Evolutionary conservation across 2,113 vertebrate species (phyloP).

Genomic region (Microcebus murinus): DNA sequence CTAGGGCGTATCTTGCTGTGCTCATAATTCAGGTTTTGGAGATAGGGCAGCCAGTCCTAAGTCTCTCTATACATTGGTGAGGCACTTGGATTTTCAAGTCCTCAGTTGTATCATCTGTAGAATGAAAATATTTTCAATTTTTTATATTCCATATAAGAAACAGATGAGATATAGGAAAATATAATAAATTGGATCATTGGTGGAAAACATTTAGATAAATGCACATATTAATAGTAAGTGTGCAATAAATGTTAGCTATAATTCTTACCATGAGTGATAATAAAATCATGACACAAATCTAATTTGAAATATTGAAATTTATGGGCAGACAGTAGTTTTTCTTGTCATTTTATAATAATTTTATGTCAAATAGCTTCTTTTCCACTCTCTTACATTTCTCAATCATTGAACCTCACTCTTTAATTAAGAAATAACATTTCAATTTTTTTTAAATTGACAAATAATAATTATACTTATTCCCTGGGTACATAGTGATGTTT

Average conservation of each 20-base stretch:
- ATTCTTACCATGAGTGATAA: not conserved
- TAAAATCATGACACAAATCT: not conserved
- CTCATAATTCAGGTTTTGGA: not conserved
- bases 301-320: not conserved
- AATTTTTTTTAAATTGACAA: too few relatives aligned
- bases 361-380: not conserved
- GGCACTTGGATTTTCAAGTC: not conserved
- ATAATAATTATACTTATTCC: too few relatives aligned
- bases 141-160: not conserved
- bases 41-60: not conserved
- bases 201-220: not conserved
- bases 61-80: not conserved
- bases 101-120: not conserved
- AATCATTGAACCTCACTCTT: fast-evolving
- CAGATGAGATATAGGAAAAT: not conserved
- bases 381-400: not conserved
- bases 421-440: not conserved
- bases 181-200: not conserved
- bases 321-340: not conserved
- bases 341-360: not conserved
- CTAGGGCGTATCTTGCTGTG: not conserved
- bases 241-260: not conserved
- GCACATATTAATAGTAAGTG: not conserved
- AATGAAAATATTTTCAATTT: not conserved
- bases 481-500: too few relatives aligned